phyloP scores from a whole-genome alignment of 2,797 vertebrate species.

The Paramormyrops hopkinsi region DNA sequence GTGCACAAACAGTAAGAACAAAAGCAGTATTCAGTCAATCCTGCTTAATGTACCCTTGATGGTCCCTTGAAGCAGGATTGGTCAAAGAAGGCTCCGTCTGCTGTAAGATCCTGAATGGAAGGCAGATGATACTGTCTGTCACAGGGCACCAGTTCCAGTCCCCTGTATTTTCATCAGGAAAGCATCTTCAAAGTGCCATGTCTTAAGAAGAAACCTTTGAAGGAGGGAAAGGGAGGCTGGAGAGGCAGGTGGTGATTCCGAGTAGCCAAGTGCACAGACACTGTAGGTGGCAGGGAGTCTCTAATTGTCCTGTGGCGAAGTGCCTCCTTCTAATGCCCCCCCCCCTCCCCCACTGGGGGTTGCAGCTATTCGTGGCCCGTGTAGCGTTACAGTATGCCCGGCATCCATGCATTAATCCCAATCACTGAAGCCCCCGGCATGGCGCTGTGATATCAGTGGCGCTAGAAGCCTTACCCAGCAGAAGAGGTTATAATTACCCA shows the following conservation, averaged over 20 bases:
- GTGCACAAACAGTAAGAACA: neutral
- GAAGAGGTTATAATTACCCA: constrained; percentile 14
- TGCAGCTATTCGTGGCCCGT: constrained; percentile 68
- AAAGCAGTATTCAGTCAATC: neutral
- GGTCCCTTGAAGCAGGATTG: neutral
- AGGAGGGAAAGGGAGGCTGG: neutral
- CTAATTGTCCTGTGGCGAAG: constrained; percentile 63
- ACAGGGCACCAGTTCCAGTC: neutral
- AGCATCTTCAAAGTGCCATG: neutral
- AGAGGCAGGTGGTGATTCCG: constrained; percentile 32
- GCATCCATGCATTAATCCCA: constrained; percentile 72
- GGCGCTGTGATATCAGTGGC: constrained; percentile 25
- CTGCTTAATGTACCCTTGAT: neutral
- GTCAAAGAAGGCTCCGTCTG: neutral
- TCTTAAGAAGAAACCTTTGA: neutral
- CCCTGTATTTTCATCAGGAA: neutral
- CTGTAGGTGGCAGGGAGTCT: constrained; percentile 43
- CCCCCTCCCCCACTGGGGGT: constrained; percentile 39
- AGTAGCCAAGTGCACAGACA: constrained; percentile 49
- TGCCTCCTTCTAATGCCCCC: constrained; percentile 50
- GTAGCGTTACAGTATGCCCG: constrained; percentile 73
- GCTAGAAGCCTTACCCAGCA: constrained; percentile 11
- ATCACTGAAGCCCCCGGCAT: constrained; percentile 42
- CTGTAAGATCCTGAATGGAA: neutral
- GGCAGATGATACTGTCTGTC: neutral